Base-by-base conservation (phyloP, 2,797 vertebrate genomes). In the Cossypha caffra region DNA sequence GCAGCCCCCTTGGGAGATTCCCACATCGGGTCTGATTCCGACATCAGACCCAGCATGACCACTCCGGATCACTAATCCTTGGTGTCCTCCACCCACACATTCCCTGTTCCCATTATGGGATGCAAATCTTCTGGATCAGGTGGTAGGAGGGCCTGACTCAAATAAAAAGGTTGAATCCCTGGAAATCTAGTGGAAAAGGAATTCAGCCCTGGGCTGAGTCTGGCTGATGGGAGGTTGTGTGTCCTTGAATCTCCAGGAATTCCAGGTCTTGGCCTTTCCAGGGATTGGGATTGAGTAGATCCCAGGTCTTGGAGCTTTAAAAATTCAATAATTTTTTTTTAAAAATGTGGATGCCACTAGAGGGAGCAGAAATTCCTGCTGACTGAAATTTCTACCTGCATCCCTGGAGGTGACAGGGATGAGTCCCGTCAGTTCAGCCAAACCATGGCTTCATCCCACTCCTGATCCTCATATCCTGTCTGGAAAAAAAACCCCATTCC, bases 21-120 rank as follows among this genome's bases (percentile, higher is more conserved):
- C 57, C 6, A n/a, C 21, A 20, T 48, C 0, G 9, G 29, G 31
- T 37, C 23, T 1, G 0, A 3, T 85, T 51, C 54, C 47, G 20
- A 15, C 38, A 12, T 76, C 15, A 5, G 38, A 35, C 17, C 38
- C 57, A 61, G 45, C 43, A 26, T 2, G 3, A 29, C 40, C 26
- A 1, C 13, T 29, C n/a, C 72, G 35, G 75, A 31, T 69, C 35
- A 7, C 43, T 33, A 26, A 71, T 48, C 58, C 64, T 29, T 28
- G 6, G 0, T 37, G 37, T 69, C 16, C n/a, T 79, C 51, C 67
- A 45, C 21, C 74, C 50, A 13, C 16, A 20, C 40, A 2, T 78
- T 64, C 21, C 26, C 28, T 1, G 0, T 47, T 57, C 33, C 51
- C 51, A 15, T 82, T 33, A 19, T 25, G 59, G 68, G 83, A 72